Evolutionary conservation across 2,797 vertebrate species (phyloP).

Genomic region (Phyllotis vaccarum): DNA sequence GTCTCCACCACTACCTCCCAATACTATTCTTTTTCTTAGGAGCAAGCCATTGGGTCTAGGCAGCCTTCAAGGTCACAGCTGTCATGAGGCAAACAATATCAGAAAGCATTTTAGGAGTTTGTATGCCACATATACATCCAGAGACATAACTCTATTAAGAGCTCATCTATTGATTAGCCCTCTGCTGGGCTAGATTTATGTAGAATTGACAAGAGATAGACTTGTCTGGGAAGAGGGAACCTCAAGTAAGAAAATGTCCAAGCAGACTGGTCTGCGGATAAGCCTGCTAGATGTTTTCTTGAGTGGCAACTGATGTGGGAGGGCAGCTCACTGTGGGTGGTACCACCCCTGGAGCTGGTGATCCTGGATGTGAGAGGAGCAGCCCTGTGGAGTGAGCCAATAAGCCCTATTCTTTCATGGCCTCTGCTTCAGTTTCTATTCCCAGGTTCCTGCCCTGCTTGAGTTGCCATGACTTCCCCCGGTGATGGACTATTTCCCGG

Average conservation of each 20-base stretch:
- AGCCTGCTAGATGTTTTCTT: not conserved
- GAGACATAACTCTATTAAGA: not conserved
- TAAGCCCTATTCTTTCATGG: not conserved
- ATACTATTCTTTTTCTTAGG: not conserved
- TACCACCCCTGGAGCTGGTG: not conserved
- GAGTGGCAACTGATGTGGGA: not conserved
- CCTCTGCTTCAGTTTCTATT: not conserved
- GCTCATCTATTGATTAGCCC: not conserved
- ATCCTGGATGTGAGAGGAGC: not conserved
- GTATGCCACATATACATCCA: not conserved
- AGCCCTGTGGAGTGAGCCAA: not conserved
- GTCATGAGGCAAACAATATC: not conserved
- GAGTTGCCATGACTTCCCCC: not conserved
- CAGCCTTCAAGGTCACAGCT: not conserved
- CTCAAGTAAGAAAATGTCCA: not conserved
- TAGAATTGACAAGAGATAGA: not conserved
- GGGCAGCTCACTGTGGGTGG: not conserved
- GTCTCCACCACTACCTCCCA: not conserved
- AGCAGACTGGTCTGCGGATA: not conserved
- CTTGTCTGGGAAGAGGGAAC: not conserved
- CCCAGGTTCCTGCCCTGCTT: not conserved
- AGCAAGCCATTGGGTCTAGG: not conserved
- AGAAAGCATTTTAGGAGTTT: not conserved
- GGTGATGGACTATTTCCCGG: not conserved
- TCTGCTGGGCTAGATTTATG: not conserved